A percentile compares a stretch with the other conserved stretches of the same genome.
These are phyloP conservation scores for Drosophila takahashii DNA, from an alignment of 1,140 invertebrate genomes.

Conservation along the genomic window DNA sequence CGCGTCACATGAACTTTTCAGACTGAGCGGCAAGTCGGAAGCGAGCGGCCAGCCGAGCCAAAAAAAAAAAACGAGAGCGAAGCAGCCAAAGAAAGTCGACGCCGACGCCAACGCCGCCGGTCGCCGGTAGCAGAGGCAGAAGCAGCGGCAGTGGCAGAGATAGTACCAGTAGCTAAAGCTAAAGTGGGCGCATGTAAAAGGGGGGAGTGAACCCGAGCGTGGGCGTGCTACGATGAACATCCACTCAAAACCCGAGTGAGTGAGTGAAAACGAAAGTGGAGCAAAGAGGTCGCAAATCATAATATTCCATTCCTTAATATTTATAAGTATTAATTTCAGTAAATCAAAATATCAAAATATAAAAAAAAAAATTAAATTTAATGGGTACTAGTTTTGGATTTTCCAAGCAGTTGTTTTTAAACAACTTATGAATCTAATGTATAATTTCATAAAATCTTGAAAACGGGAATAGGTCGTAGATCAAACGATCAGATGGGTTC, in stretches of 20 bases:
- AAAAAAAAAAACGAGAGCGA: slow-evolving; percentile 36
- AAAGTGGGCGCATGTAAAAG: slow-evolving; percentile 31
- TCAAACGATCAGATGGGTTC: neutral
- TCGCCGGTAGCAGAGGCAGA: slow-evolving; percentile 50
- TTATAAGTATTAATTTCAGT: neutral
- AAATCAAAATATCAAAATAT: too few species aligned
- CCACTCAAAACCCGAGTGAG: slow-evolving; percentile 1
- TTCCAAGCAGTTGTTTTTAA: too few species aligned
- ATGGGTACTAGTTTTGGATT: too few species aligned
- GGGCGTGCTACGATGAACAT: slow-evolving; percentile 9
- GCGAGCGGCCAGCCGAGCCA: slow-evolving; percentile 46
- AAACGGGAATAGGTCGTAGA: too few species aligned
- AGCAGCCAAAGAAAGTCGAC: slow-evolving; percentile 47
- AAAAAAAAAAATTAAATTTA: too few species aligned
- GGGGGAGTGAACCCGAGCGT: neutral
- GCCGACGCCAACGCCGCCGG: slow-evolving; percentile 32
- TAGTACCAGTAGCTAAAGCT: neutral
- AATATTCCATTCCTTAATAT: neutral
- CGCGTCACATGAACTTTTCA: slow-evolving; percentile 75
- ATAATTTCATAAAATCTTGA: too few species aligned
- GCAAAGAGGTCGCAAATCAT: too few species aligned
- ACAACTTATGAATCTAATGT: too few species aligned
- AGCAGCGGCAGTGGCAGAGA: slow-evolving; percentile 12
- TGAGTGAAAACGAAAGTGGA: slow-evolving; percentile 52
- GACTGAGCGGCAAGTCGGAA: slow-evolving; percentile 63